Evolutionary conservation across 2,888 invertebrate species (phyloP).

Genomic region (Tetranychus truncatus): DNA sequence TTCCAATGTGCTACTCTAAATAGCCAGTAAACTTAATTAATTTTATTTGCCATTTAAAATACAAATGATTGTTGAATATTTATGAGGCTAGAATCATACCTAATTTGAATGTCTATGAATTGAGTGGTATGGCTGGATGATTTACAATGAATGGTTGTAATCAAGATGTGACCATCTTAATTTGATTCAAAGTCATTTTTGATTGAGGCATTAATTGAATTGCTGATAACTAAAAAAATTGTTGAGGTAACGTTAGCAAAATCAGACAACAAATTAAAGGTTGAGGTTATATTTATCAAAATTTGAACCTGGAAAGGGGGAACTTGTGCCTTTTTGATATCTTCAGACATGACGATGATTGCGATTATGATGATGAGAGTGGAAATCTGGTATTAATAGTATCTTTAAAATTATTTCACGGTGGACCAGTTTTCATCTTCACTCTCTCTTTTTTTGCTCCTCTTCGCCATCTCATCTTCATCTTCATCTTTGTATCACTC

Average conservation of each 20-base stretch:
- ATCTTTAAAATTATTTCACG: background rate
- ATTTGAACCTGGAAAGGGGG: background rate
- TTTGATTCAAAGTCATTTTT: background rate
- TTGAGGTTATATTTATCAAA: background rate
- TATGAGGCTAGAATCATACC: background rate
- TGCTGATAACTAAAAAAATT: background rate
- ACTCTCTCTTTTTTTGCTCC: background rate
- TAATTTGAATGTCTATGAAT: background rate
- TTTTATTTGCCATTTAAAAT: background rate
- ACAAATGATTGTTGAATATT: no score
- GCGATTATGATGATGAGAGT: background rate
- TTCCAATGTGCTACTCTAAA: background rate
- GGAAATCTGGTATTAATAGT: background rate
- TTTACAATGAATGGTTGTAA: no score
- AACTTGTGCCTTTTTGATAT: background rate
- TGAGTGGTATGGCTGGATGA: no score
- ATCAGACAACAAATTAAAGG: background rate
- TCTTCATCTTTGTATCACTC: background rate
- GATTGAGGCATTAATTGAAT: background rate
- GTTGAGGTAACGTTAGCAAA: background rate
- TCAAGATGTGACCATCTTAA: background rate
- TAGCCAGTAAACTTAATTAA: background rate
- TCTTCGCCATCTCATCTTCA: background rate
- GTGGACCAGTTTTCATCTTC: background rate
- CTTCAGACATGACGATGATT: background rate